Percentiles rank a stretch among this genome's conserved stretches.
These are phyloP conservation scores for Microcebus jonahi DNA, from an alignment of 2,113 vertebrate genomes.

Conservation along the genomic window DNA sequence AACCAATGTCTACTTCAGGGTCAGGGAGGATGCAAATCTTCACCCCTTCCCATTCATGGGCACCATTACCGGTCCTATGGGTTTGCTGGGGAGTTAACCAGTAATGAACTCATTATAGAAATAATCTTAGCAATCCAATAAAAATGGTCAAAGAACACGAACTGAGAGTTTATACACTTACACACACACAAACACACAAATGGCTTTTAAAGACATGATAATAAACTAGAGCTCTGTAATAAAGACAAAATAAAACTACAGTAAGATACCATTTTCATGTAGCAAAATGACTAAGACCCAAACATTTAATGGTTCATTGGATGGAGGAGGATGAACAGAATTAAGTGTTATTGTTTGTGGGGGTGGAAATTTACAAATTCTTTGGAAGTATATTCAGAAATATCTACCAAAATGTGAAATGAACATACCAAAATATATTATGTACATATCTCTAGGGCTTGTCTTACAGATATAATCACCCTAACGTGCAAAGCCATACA, in stretches of 20 bases:
- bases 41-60: background rate
- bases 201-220: background rate
- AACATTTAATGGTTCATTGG: background rate
- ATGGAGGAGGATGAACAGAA: background rate
- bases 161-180: background rate
- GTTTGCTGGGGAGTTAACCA: background rate
- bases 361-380: background rate
- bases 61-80: background rate
- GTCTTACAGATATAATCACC: background rate
- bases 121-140: background rate
- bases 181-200: background rate
- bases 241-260: background rate
- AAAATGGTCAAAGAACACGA: background rate
- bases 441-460: background rate
- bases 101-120: background rate
- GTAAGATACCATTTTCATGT: background rate
- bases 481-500: background rate
- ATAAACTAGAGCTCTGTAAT: background rate
- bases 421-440: background rate
- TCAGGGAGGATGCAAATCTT: background rate
- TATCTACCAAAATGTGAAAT: background rate
- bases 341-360: background rate
- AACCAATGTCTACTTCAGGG: background rate
- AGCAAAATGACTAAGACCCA: background rate
- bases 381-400: constrained; percentile 5